Conservation (phyloP, 2,113 vertebrate genomes). For the Sitta europaea region DNA sequence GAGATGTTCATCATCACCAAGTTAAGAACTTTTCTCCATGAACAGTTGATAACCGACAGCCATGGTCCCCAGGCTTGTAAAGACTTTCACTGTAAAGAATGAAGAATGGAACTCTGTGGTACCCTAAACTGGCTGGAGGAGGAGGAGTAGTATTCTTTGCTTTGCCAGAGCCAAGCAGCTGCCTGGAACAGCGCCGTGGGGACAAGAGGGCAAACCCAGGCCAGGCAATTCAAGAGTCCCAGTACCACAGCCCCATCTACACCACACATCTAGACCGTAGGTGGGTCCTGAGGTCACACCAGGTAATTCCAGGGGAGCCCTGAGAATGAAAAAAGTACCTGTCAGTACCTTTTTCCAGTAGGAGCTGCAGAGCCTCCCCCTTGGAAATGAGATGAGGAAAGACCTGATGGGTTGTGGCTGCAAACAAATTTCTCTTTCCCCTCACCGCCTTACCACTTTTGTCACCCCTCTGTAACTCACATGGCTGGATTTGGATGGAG, state of each 20-base stretch:
- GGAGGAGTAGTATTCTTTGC: neutral
- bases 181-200: neutral
- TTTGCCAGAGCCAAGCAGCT: neutral
- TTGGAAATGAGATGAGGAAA: neutral
- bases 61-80: neutral
- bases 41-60: neutral
- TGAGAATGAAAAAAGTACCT: neutral
- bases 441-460: neutral
- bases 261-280: fast-evolving
- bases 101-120: neutral
- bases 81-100: neutral
- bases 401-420: neutral
- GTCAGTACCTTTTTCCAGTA: neutral
- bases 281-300: fast-evolving
- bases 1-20: neutral
- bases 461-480: neutral
- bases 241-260: neutral
- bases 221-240: neutral
- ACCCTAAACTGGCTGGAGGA: neutral
- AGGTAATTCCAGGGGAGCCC: neutral
- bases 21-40: neutral
- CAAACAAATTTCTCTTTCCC: neutral
- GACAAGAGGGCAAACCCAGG: neutral
- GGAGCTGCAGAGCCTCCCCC: neutral
- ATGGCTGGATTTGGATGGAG: neutral